Percentiles rank a stretch among this genome's conserved stretches.
phyloP scores from a whole-genome alignment of 2,797 vertebrate species.

The Varecia variegata region DNA sequence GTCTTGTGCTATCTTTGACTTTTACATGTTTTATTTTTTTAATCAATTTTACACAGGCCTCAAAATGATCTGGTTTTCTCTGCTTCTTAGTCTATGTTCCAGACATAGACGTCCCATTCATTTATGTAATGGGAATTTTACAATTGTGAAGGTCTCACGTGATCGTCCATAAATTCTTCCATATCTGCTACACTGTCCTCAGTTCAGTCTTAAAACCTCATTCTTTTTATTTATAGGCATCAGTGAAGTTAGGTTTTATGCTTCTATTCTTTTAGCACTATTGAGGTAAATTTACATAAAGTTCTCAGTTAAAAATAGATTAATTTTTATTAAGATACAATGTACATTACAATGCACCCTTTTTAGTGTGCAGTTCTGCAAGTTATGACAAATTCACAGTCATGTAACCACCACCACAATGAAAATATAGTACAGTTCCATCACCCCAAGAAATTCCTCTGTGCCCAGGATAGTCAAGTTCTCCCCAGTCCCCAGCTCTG shows the following conservation, averaged over 20 bases:
- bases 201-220: background rate
- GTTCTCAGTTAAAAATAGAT: background rate
- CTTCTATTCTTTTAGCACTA: background rate
- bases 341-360: background rate
- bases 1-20: background rate
- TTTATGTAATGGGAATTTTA: background rate
- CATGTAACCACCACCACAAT: background rate
- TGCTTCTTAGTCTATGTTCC: background rate
- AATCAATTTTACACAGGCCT: background rate
- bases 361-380: background rate
- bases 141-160: background rate
- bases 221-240: background rate
- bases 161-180: background rate
- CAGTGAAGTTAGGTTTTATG: background rate
- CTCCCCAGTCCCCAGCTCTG: background rate
- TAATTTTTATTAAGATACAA: background rate
- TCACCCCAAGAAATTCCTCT: background rate
- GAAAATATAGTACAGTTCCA: background rate
- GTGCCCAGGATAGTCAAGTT: fast-evolving
- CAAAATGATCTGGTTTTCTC: background rate
- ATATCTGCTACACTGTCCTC: background rate
- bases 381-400: background rate
- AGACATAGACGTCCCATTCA: background rate
- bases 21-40: background rate
- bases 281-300: background rate